Evolutionary conservation across 2,888 invertebrate species (phyloP).

Genomic region (Iselma pallidipennis): DNA sequence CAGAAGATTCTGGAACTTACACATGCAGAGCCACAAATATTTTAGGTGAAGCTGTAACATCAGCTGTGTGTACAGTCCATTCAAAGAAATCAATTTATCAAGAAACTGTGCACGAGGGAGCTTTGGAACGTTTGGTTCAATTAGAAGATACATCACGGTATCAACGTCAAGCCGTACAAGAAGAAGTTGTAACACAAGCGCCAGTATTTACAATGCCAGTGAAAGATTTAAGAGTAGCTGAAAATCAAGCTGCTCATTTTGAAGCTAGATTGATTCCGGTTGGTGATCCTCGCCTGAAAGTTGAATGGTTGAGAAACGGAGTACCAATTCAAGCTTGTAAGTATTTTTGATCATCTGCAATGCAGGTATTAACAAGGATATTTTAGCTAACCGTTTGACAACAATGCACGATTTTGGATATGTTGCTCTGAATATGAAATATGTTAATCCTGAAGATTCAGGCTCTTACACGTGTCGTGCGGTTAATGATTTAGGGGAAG

Average conservation of each 20-base stretch:
- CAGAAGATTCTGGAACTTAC: conserved; percentile 96
- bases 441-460: conserved; percentile 93
- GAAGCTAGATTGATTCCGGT: conserved; percentile 93
- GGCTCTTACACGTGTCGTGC: conserved; percentile 96
- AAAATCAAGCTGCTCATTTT: conserved; percentile 92
- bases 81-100: conserved; percentile 82
- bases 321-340: conserved; percentile 87
- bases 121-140: conserved; percentile 77
- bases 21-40: conserved; percentile 92
- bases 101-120: conserved; percentile 88
- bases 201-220: conserved; percentile 93
- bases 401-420: conserved; percentile 99
- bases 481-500: conserved; percentile 90
- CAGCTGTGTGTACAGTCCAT: conserved; percentile 82
- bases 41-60: conserved; percentile 90
- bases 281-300: conserved; percentile 88
- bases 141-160: conserved; percentile 79
- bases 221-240: conserved; percentile 81
- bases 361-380: conserved; percentile 6
- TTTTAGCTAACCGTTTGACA: conserved; percentile 80
- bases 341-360: conserved; percentile 42
- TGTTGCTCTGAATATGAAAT: conserved; percentile 93
- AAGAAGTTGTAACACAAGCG: conserved; percentile 82
- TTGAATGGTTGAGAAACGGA: conserved; percentile 93
- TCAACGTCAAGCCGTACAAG: conserved; percentile 73